phyloP scores from a whole-genome alignment of 2,888 invertebrate species.

The Stenichneumon culpator region DNA sequence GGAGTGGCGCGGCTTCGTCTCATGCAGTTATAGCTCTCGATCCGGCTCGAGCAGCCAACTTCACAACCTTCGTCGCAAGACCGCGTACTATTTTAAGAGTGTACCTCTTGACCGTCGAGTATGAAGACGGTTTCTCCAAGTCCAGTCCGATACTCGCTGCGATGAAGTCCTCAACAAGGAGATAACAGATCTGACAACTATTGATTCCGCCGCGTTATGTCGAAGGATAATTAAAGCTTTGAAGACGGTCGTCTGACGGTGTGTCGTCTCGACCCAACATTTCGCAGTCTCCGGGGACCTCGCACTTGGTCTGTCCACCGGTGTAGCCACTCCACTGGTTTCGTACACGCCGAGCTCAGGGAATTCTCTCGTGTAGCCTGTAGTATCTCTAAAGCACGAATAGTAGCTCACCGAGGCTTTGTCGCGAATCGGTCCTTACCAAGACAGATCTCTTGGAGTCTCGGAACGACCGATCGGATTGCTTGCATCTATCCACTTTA shows the following conservation, averaged over 20 bases:
- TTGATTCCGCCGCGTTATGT: neutral
- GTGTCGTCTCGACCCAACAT: slow-evolving; percentile 14
- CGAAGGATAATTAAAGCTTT: slow-evolving; percentile 8
- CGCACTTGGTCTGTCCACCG: slow-evolving; percentile 18
- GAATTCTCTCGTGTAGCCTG: slow-evolving; percentile 31
- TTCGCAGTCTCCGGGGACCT: slow-evolving; percentile 25
- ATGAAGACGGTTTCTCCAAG: neutral
- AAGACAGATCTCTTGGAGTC: slow-evolving; percentile 56
- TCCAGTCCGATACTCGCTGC: neutral
- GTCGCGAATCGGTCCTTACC: slow-evolving; percentile 63
- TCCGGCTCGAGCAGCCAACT: too few relatives aligned
- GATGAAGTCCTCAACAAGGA: neutral
- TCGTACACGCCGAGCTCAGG: slow-evolving; percentile 12
- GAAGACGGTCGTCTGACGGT: slow-evolving; percentile 6
- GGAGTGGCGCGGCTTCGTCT: too few relatives aligned
- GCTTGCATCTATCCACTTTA: slow-evolving; percentile 75
- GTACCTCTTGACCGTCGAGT: too few relatives aligned
- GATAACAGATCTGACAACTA: slow-evolving; percentile 11
- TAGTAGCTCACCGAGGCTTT: slow-evolving; percentile 66
- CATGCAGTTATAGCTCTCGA: too few relatives aligned
- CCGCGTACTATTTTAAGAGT: too few relatives aligned
- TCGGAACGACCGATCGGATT: slow-evolving; percentile 69
- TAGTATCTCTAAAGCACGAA: slow-evolving; percentile 29
- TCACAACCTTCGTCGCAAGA: too few relatives aligned
- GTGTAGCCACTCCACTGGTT: slow-evolving; percentile 25